Conservation (phyloP, 2,797 vertebrate species). For the Microctenopoma steveboyesi region DNA sequence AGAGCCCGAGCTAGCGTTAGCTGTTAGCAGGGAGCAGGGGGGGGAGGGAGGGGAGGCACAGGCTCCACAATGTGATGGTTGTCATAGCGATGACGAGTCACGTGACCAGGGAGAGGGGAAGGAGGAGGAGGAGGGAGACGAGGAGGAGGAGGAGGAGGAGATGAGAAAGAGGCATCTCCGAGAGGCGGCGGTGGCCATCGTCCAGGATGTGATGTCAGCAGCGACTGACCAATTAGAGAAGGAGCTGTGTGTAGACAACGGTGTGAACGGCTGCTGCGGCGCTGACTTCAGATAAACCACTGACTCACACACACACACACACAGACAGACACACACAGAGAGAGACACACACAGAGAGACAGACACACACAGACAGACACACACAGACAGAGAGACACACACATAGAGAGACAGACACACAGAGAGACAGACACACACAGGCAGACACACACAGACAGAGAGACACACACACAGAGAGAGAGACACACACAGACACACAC, state of each 20-base stretch:
- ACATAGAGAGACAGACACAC: too few species aligned
- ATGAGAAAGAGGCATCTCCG: conserved; percentile 78
- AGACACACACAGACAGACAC: too few species aligned
- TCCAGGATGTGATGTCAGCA: conserved; percentile 79
- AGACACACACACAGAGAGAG: too few species aligned
- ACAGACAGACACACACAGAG: too few species aligned
- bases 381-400: too few species aligned
- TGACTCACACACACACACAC: background rate
- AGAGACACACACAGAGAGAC: too few species aligned
- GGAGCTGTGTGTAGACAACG: conserved; percentile 73
- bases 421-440: too few species aligned
- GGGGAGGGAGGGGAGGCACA: conserved; percentile 31
- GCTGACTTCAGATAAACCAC: conserved; percentile 36
- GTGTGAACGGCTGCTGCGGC: conserved; percentile 63
- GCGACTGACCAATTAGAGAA: conserved; percentile 81
- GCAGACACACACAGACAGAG: too few species aligned
- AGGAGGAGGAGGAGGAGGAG: conserved; percentile 62
- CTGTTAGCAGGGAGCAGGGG: conserved; percentile 50
- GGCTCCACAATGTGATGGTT: conserved; percentile 59
- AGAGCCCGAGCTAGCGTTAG: conserved; percentile 53
- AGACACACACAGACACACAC: too few species aligned
- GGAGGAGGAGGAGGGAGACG: conserved; percentile 52
- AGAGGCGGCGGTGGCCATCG: conserved; percentile 79
- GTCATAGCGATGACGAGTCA: conserved; percentile 46
- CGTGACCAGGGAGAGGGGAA: conserved; percentile 52